Conservation (phyloP, 2,113 vertebrate species). For the Megaleporinus macrocephalus region DNA sequence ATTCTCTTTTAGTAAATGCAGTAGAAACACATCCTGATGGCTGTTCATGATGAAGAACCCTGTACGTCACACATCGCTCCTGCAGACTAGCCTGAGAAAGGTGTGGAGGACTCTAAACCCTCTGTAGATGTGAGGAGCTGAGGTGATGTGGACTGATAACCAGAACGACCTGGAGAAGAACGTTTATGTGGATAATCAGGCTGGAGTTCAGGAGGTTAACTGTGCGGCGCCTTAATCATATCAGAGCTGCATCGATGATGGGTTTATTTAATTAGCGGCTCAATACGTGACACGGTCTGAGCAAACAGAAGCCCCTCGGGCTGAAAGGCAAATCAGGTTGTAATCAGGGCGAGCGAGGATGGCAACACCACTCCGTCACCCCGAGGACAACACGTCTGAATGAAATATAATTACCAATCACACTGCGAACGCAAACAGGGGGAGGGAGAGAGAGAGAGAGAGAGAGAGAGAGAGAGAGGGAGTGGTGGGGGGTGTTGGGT, state of each 20-base stretch:
- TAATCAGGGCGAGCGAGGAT: neutral
- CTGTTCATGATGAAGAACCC: no score
- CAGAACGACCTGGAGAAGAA: no score
- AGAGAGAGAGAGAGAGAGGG: slow-evolving; percentile 51
- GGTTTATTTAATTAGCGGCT: neutral
- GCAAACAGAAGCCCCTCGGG: neutral
- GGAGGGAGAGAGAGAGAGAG: slow-evolving; percentile 53
- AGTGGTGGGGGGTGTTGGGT: slow-evolving; percentile 40
- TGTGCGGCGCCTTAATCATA: neutral
- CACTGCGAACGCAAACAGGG: neutral
- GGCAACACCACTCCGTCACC: neutral
- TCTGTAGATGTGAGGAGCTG: no score
- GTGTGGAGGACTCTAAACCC: no score
- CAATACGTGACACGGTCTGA: neutral
- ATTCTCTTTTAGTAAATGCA: no score
- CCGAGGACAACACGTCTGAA: neutral
- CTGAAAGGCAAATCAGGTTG: neutral
- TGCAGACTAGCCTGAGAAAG: no score
- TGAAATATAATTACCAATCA: slow-evolving; percentile 18
- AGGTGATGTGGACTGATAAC: no score
- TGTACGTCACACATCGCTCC: no score
- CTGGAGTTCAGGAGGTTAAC: neutral
- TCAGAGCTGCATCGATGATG: neutral
- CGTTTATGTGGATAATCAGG: no score
- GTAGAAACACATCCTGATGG: no score